Conservation (phyloP, 2,113 vertebrate species). For the Oceanites oceanicus region DNA sequence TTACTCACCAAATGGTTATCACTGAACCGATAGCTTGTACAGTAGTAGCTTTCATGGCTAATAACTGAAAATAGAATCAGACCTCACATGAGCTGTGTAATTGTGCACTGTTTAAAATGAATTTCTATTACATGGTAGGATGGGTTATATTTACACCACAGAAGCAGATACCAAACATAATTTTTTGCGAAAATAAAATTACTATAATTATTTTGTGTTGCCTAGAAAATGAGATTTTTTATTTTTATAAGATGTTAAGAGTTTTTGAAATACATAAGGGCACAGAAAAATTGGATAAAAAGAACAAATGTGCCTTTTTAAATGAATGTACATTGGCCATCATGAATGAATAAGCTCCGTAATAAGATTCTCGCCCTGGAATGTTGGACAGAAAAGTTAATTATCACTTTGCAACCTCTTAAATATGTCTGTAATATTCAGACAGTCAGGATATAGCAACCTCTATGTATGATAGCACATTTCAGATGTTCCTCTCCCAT, state of each 20-base stretch:
- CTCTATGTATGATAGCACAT: background rate
- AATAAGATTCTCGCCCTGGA: background rate
- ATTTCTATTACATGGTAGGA: background rate
- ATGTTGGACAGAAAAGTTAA: background rate
- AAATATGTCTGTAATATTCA: background rate
- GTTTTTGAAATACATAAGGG: background rate
- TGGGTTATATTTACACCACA: background rate
- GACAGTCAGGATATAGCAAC: background rate
- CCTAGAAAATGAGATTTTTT: background rate
- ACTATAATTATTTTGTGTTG: background rate
- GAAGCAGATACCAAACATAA: background rate
- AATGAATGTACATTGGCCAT: background rate
- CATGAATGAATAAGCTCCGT: background rate
- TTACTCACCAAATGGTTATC: background rate
- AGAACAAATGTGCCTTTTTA: background rate
- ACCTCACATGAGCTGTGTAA: background rate
- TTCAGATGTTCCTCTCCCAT: background rate
- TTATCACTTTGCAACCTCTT: background rate
- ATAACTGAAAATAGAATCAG: constrained; percentile 10
- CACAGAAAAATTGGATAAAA: background rate
- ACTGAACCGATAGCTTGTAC: background rate
- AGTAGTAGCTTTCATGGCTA: constrained; percentile 2
- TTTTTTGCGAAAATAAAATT: background rate
- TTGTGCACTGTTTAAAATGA: background rate
- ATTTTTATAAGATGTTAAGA: background rate